Percentiles rank a stretch among this genome's conserved stretches.
Evolutionary conservation across 2,113 vertebrate genomes (phyloP).

Genomic region (Arenaria interpres): DNA sequence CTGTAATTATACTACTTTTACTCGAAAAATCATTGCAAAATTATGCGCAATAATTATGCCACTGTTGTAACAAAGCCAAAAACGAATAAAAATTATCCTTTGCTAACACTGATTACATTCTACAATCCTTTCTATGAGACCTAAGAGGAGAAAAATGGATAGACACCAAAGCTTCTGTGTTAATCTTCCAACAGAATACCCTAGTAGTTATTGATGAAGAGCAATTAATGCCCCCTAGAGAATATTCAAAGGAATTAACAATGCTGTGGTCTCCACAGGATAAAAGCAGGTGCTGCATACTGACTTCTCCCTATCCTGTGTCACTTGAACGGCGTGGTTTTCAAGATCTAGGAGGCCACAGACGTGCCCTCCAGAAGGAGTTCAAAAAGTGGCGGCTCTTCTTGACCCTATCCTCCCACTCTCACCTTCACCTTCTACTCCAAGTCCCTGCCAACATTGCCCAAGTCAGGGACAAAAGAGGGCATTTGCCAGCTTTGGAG

Average conservation of each 20-base stretch:
- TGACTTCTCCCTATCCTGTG: not conserved
- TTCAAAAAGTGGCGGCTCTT: not conserved
- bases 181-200: not conserved
- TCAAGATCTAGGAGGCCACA: not conserved
- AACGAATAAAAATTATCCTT: not conserved
- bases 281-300: not conserved
- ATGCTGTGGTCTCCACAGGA: not conserved
- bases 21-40: not conserved
- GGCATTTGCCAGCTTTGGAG: not conserved
- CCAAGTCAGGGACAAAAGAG: not conserved
- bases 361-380: not conserved
- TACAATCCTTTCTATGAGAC: not conserved
- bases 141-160: not conserved
- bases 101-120: not conserved
- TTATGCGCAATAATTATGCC: slow-evolving; percentile 4
- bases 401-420: not conserved
- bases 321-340: not conserved
- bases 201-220: not conserved
- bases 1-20: slow-evolving; percentile 20
- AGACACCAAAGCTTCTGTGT: not conserved
- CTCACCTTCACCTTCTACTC: not conserved
- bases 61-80: not conserved
- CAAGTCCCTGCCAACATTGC: not conserved
- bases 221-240: not conserved
- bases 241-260: not conserved